Evolutionary conservation across 1,140 invertebrate genomes (phyloP).

Genomic region (Oryzaephilus surinamensis): DNA sequence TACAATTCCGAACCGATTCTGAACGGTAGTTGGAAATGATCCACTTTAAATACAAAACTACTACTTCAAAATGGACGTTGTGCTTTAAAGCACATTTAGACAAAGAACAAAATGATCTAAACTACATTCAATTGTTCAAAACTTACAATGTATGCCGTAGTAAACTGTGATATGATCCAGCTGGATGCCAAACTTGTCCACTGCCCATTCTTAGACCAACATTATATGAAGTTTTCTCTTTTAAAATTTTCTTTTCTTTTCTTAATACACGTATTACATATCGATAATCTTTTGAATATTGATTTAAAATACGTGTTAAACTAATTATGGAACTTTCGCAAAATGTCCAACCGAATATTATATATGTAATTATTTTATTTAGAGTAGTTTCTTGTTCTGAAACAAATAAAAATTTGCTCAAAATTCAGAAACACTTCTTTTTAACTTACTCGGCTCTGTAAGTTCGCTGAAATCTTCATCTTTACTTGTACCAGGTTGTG

Average conservation of each 20-base stretch:
- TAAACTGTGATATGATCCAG: conserved; percentile 27
- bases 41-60: too few species aligned
- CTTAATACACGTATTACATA: conserved; percentile 74
- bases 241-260: conserved; percentile 72
- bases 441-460: conserved; percentile 22
- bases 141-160: conserved; percentile 42
- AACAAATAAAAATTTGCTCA: conserved; percentile 7
- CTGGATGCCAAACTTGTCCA: conserved; percentile 62
- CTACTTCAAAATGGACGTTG: too few species aligned
- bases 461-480: conserved; percentile 29
- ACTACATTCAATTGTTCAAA: too few species aligned
- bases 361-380: neutral
- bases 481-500: conserved; percentile 31
- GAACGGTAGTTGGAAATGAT: too few species aligned
- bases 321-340: conserved; percentile 75
- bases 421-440: too few species aligned
- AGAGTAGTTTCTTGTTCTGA: conserved; percentile 6
- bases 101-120: too few species aligned
- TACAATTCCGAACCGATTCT: too few species aligned
- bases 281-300: conserved; percentile 84
- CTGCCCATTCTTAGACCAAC: conserved; percentile 54
- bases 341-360: conserved; percentile 46
- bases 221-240: conserved; percentile 61
- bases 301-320: conserved; percentile 77
- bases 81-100: too few species aligned